Evolutionary conservation across 2,113 vertebrate genomes (phyloP), one percentile per base, ranked within the genome.

Genomic region (Halcyon malimbica): DNA sequence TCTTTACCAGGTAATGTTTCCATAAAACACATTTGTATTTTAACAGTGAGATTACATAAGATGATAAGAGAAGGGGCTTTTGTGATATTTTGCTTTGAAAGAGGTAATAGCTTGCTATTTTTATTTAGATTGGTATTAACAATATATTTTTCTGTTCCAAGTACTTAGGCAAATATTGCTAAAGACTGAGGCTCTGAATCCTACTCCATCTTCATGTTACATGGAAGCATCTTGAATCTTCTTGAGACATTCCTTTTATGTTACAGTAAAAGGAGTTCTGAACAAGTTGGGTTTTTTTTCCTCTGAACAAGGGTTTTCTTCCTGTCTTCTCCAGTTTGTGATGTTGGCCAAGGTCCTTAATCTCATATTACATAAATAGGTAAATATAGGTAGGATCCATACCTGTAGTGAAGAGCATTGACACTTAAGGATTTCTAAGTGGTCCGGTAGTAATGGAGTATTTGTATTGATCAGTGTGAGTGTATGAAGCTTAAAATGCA

Each of bases 1-100:
- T 99, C 97, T 98, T 99, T 64, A 97, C 97, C 96, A 99, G 98
- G 99, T 99, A 98, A 94, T 21, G 13, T 62, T 84, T 82, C 53
- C 3, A 2, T 78, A 26, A 89, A 77, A 50, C 28, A 5, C 4
- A 15, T 70, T 62, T 39, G 8, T 78, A 20, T 85, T 71, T 89
- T 56, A 71, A 65, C 13, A 26, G 13, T 46, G 35, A n/a, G 31
- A 21, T 75, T 73, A 23, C 37, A 7, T 42, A 75, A 76, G 35
- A 31, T 60, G 11, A 12, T 35, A 24, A 48, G 18, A 48, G 39
- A 56, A 60, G 6, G 46, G 46, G 46, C 16, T 48, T 70, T 5
- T 42, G 28, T 78, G 46, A 6, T 85, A 3, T 25, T 82, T 42
- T 42, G 31, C 44, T 81, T 83, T 8, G 41, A 64, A 90, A 74